Evolutionary conservation across 1,140 invertebrate genomes (phyloP).

Genomic region (Papilio glaucus): DNA sequence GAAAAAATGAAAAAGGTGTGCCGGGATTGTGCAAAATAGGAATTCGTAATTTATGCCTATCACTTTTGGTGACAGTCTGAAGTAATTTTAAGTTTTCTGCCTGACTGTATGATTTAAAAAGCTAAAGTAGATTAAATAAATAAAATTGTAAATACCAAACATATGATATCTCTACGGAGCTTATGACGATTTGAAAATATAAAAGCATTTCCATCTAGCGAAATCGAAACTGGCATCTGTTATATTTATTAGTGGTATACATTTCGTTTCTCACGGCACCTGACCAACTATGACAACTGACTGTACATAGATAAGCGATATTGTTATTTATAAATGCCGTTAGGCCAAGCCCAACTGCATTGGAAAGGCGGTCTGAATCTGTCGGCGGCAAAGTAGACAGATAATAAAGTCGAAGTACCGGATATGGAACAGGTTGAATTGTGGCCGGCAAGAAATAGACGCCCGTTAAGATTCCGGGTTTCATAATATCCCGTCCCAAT

Average conservation of each 20-base stretch:
- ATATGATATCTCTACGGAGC: no score
- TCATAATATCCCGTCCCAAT: not conserved
- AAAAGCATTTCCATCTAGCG: not conserved
- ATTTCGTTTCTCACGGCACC: slow-evolving; percentile 22
- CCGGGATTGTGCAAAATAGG: no score
- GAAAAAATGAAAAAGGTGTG: no score
- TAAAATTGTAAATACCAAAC: no score
- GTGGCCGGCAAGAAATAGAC: slow-evolving; percentile 20
- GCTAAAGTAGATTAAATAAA: no score
- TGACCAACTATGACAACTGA: no score
- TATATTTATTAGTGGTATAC: not conserved
- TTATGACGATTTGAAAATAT: not conserved
- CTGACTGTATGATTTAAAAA: no score
- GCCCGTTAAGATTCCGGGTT: slow-evolving; percentile 23
- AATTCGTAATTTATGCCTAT: no score
- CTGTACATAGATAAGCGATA: slow-evolving; percentile 31
- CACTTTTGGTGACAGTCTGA: no score
- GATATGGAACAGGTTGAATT: slow-evolving; percentile 35
- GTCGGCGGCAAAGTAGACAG: slow-evolving; percentile 22
- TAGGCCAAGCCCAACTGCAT: slow-evolving; percentile 35
- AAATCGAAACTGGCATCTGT: not conserved
- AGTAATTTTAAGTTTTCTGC: no score
- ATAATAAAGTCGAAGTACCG: slow-evolving; percentile 34
- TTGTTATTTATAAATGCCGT: slow-evolving; percentile 36
- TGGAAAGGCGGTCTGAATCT: slow-evolving; percentile 37